phyloP scores from a whole-genome alignment of 2,797 vertebrate genomes.

The Prionace glauca region DNA sequence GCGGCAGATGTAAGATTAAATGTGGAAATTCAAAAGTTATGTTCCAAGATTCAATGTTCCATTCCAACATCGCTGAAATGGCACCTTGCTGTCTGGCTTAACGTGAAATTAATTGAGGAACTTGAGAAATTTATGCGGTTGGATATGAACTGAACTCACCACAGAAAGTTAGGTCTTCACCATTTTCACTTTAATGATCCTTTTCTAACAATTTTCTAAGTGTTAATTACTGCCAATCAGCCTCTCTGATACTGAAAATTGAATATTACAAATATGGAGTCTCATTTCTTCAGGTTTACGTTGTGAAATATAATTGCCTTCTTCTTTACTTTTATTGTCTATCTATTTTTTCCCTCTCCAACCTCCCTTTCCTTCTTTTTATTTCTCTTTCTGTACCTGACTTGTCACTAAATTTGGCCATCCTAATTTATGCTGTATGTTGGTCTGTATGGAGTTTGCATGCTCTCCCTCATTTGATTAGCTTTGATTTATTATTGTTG shows the following conservation, averaged over 20 bases:
- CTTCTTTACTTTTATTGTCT: background rate
- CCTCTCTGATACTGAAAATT: background rate
- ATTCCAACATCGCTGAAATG: background rate
- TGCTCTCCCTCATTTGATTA: too few species aligned
- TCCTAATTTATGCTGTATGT: background rate
- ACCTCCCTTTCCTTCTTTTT: background rate
- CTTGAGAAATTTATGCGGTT: background rate
- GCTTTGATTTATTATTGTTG: too few species aligned
- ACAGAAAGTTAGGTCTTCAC: background rate
- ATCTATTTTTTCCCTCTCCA: background rate
- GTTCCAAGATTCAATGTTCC: background rate
- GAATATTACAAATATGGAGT: background rate
- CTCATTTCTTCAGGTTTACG: background rate
- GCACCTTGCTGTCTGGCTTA: background rate
- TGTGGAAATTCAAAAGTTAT: background rate
- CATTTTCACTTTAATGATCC: background rate
- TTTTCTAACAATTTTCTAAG: background rate
- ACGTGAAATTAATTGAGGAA: background rate
- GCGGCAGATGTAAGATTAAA: background rate
- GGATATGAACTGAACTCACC: background rate
- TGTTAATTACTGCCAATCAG: background rate
- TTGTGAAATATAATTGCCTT: background rate
- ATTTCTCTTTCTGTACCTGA: background rate
- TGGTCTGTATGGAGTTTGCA: too few species aligned
- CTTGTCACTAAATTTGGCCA: background rate